Evolutionary conservation across 2,888 invertebrate genomes (phyloP).

Genomic region (Cephus pygmeus): DNA sequence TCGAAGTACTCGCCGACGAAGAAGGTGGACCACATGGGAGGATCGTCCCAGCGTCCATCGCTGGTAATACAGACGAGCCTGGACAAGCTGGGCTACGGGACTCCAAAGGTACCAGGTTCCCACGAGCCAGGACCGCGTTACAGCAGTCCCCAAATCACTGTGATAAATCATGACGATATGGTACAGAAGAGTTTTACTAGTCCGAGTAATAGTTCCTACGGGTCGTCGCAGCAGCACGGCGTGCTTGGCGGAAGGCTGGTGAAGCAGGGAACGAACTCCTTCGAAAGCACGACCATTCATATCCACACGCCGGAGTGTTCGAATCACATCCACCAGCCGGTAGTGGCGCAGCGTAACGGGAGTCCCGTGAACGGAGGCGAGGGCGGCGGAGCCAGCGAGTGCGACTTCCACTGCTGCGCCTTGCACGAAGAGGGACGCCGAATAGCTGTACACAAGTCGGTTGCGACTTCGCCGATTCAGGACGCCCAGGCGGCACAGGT

Average conservation of each 20-base stretch:
- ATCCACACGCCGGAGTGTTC: constrained; percentile 87
- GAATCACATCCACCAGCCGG: constrained; percentile 76
- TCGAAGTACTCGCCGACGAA: constrained; percentile 71
- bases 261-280: constrained; percentile 70
- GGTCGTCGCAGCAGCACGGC: constrained; percentile 38
- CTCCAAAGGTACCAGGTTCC: constrained; percentile 65
- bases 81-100: constrained; percentile 70
- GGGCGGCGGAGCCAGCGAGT: constrained; percentile 74
- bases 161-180: constrained; percentile 92
- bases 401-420: constrained; percentile 96
- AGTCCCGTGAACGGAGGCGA: constrained; percentile 71
- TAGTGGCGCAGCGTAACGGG: constrained; percentile 70
- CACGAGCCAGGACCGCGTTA: constrained; percentile 65
- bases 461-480: constrained; percentile 93
- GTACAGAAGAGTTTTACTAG: constrained; percentile 66
- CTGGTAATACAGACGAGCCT: constrained; percentile 81
- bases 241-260: constrained; percentile 66
- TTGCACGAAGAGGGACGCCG: constrained; percentile 92
- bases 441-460: constrained; percentile 92
- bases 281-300: constrained; percentile 81
- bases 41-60: constrained; percentile 74
- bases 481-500: constrained; percentile 73
- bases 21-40: constrained; percentile 63
- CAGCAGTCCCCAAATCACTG: constrained; percentile 88
- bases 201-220: constrained; percentile 62